Evolutionary conservation across 2,888 invertebrate species (phyloP).

Genomic region (Calliphora vomitoria): DNA sequence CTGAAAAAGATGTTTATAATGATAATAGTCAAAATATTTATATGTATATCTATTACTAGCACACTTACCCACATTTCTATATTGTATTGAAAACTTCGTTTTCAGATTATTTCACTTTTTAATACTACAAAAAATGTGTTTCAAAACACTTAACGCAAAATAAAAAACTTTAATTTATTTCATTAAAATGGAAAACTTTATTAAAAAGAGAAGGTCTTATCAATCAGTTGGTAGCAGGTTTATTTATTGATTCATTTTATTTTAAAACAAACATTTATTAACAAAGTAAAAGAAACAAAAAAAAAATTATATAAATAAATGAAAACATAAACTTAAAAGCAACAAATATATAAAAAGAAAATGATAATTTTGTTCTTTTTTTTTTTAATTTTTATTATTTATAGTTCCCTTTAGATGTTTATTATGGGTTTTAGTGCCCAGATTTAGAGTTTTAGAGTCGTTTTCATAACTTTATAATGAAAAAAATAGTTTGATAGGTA

Average conservation of each 20-base stretch:
- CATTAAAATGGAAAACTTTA: slow-evolving; percentile 25
- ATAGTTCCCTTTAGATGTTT: background rate
- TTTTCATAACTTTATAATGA: background rate
- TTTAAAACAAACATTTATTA: slow-evolving; percentile 58
- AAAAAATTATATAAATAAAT: slow-evolving; percentile 38
- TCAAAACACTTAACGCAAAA: too few relatives aligned
- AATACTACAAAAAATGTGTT: too few relatives aligned
- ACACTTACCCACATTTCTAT: too few relatives aligned
- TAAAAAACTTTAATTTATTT: too few relatives aligned
- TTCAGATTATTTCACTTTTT: too few relatives aligned
- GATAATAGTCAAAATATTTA: too few relatives aligned
- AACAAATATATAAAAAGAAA: slow-evolving; percentile 46
- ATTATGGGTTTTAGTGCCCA: background rate
- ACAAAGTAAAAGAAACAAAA: slow-evolving; percentile 62
- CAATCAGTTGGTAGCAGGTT: background rate
- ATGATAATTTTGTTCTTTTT: slow-evolving; percentile 28
- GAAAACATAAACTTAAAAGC: slow-evolving; percentile 67
- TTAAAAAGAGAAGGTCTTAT: slow-evolving; percentile 10
- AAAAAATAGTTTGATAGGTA: slow-evolving; percentile 5
- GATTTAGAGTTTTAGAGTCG: background rate
- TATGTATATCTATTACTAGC: too few relatives aligned
- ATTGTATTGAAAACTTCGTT: too few relatives aligned
- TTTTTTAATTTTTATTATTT: slow-evolving; percentile 29
- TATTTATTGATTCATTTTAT: slow-evolving; percentile 49
- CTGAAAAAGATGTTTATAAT: too few relatives aligned